Conservation (phyloP, 2,888 invertebrate genomes). For the Agrotis puta region DNA sequence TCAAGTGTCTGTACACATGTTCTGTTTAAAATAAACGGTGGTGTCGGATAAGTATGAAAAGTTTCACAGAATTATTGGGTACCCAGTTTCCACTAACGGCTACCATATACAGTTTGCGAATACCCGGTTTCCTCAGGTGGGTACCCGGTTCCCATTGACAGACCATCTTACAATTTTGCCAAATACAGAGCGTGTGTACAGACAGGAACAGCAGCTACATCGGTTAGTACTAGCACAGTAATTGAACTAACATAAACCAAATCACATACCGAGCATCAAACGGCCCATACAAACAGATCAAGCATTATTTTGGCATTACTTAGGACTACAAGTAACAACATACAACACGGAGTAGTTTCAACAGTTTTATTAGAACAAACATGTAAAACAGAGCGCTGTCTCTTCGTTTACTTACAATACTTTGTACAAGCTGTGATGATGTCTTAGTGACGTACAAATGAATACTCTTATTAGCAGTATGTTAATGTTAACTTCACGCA, state of each 20-base stretch:
- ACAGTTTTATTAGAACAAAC: slow-evolving; percentile 62
- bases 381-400: slow-evolving; percentile 37
- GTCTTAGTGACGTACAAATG: slow-evolving; percentile 10
- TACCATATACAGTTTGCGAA: too few relatives aligned
- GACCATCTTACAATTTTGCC: not conserved
- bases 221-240: slow-evolving; percentile 16
- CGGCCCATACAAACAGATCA: slow-evolving; percentile 45
- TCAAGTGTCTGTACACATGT: slow-evolving; percentile 11
- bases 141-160: not conserved
- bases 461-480: slow-evolving; percentile 26
- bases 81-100: too few relatives aligned
- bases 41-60: not conserved
- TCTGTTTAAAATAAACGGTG: not conserved
- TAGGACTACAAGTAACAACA: slow-evolving; percentile 60
- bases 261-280: slow-evolving; percentile 53
- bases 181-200: not conserved
- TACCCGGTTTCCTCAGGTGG: not conserved
- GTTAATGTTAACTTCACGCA: slow-evolving; percentile 20
- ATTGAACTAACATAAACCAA: slow-evolving; percentile 18
- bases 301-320: slow-evolving; percentile 67
- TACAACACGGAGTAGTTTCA: slow-evolving; percentile 56
- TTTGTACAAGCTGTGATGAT: slow-evolving; percentile 54
- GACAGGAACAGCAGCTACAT: not conserved
- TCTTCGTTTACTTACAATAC: slow-evolving; percentile 53
- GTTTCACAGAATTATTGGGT: too few relatives aligned